Evolutionary conservation across 1,140 invertebrate genomes (phyloP), one percentile per base, ranked within the genome.

Genomic region (Pinna nobilis): DNA sequence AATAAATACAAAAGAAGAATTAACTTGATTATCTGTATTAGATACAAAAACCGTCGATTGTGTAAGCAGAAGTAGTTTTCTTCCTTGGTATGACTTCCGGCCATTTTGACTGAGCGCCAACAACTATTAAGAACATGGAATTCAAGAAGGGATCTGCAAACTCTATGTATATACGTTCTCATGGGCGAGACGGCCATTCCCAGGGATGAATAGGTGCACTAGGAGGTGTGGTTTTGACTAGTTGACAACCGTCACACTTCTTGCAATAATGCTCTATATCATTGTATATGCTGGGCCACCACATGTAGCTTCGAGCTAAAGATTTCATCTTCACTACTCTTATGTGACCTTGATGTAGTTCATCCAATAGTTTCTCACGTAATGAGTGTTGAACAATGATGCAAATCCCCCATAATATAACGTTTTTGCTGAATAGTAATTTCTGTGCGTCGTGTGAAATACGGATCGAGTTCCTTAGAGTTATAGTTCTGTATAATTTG

Each of bases 321-420:
- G 82, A 74, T 81, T 93, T 93, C 91, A 92, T 92, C 0, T 82
- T 84, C 0, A 87, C 87, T 9, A 91, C 89, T 6, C 91, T 90
- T 3, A 87, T 85, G 77, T 92, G 91, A 3, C 85, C 88, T 13
- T 69, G 63, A 82, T 92, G 91, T 18, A 91, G 77, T 66, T 78
- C 33, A 20, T 82, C n/a, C n/a, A n/a, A n/a, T n/a, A n/a, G n/a
- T n/a, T n/a, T n/a, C n/a, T n/a, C n/a, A n/a, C n/a, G n/a, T n/a
- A n/a, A n/a, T n/a, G n/a, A n/a, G n/a, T n/a, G n/a, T n/a, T n/a
- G n/a, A n/a, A n/a, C n/a, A n/a, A n/a, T n/a, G n/a, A n/a, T n/a
- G n/a, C n/a, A n/a, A n/a, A n/a, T n/a, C n/a, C n/a, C n/a, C n/a
- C n/a, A n/a, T n/a, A n/a, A n/a, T n/a, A n/a, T n/a, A n/a, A n/a